Conservation (phyloP, 2,888 invertebrate species). For the Pseudococcus jackbeardsleyi region DNA sequence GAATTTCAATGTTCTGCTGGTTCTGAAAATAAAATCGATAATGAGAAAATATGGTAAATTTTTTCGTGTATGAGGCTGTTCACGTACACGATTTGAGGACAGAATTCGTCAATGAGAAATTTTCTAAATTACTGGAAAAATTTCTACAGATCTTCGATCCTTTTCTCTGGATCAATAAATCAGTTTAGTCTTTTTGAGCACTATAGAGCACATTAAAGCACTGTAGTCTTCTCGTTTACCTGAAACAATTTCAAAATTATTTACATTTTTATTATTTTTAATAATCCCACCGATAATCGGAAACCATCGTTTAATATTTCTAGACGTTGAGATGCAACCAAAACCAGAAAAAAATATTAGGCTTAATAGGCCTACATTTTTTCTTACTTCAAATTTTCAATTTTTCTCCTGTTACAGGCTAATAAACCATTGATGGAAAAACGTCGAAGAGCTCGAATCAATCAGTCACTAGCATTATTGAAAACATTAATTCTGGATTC, state of each 20-base stretch:
- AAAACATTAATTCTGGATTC: conserved; percentile 81
- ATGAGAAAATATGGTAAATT: not conserved
- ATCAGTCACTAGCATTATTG: conserved; percentile 80
- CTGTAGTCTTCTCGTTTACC: too few species aligned
- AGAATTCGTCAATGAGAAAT: too few species aligned
- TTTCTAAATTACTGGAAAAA: not conserved
- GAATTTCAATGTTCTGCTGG: not conserved
- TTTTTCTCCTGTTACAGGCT: conserved; percentile 72
- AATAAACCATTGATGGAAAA: conserved; percentile 87
- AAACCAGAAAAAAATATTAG: not conserved
- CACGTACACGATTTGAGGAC: too few species aligned
- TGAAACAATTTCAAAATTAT: too few species aligned
- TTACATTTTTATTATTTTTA: too few species aligned
- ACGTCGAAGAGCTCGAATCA: conserved; percentile 80
- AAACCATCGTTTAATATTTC: too few species aligned
- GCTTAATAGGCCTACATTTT: not conserved
- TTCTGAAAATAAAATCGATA: not conserved
- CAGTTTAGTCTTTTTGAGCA: too few species aligned
- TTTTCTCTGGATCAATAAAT: not conserved
- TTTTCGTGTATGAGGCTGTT: too few species aligned
- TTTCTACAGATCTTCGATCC: not conserved
- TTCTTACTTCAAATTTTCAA: not conserved
- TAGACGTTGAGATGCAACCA: not conserved
- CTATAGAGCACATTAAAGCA: too few species aligned
- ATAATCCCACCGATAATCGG: too few species aligned